Evolutionary conservation across 1,140 invertebrate genomes (phyloP), one percentile per base, ranked within the genome.

Genomic region (Drosophila miranda): DNA sequence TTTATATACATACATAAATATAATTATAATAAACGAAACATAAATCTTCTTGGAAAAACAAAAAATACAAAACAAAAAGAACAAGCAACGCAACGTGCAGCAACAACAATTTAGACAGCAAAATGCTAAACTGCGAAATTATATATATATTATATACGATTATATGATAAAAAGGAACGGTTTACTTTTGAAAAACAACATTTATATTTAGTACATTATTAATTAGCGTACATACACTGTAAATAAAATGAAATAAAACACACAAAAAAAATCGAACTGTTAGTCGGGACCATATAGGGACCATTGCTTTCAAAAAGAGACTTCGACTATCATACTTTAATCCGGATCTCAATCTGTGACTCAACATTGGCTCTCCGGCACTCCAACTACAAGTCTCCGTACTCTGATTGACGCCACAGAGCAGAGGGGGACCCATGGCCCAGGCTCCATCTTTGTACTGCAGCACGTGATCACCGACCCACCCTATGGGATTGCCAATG

Each of bases 181-280:
- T 84, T 84, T 84, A 84, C 77, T 84, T 84, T 84, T 86, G 81
- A 81, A 84, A 77, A 60, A 79, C 56, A 79, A 79, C 64, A 87
- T 87, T 86, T 86, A 87, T 87, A 86, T 86, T 86, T 86, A 87
- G 82, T 75, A 75, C 72, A 75, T 84, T 80, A 87, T 86, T 81
- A 82, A 86, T 78, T 86, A 86, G 82, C 82, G 87, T 86, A 83
- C 80, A 84, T 84, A 86, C 82, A 87, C 71, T 87, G 82, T 87
- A 87, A 88, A 87, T 87, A 87, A 87, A 87, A 82, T 71, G 82
- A 87, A 86, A 86, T 86, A 86, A 81, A 87, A 76, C 69, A 38
- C 34, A 38, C 11, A 38, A 38, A 38, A 38, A 38, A 38, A 0
- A 5, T 13, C 11, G 34, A 38, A 13, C 5, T 38, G 3, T 11